Evolutionary conservation across 64 coral and sea anemone species (phyloP), one percentile per base, ranked within the genome.

Genomic region (Stichodactyla mertensii): DNA sequence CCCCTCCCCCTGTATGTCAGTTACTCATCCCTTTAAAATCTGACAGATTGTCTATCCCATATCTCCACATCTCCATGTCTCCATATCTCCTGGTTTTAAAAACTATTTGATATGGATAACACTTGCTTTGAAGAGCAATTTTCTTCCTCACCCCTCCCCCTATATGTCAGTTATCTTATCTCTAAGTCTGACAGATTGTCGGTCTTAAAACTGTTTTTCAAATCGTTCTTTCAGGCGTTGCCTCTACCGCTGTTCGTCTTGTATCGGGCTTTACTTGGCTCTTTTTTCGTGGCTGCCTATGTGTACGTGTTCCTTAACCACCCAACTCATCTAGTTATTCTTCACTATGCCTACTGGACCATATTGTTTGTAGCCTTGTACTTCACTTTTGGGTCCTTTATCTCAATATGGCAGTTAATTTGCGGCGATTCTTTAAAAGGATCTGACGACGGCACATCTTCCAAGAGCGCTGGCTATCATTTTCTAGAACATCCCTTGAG

Each of bases 261-360:
- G 7, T 79, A 80, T 55, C 85, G 90, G 8, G 78, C 80, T 6
- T 52, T 83, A 4, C 77, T 82, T 71, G 86, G 81, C 56, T 60
- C 77, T 16, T 56, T 92, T 13, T 78, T 61, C 2, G 28, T 87
- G 5, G 85, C 51, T 22, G 78, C 60, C 54, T 85, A 87, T 10
- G 86, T 83, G 5, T 87, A 70, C 77, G 82, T 92, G 22, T 85
- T 57, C 1, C 57, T 92, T 58, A 58, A 92, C 9, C 60, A 87
- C 24, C 85, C 78, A 26, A 60, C 52, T 9, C 78, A 78, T 52
- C 27, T 10, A 5, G 67, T 86, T 55, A 83, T 87, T 71, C 86
- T 92, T 36, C 90, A 92, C 64, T 87, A 87, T 5, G 79, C 66
- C n/a, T 87, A 92, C 60, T 92, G 90, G 90, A 82, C 77, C 26